Evolutionary conservation across 2,113 vertebrate species (phyloP).

Genomic region (Cacatua alba): DNA sequence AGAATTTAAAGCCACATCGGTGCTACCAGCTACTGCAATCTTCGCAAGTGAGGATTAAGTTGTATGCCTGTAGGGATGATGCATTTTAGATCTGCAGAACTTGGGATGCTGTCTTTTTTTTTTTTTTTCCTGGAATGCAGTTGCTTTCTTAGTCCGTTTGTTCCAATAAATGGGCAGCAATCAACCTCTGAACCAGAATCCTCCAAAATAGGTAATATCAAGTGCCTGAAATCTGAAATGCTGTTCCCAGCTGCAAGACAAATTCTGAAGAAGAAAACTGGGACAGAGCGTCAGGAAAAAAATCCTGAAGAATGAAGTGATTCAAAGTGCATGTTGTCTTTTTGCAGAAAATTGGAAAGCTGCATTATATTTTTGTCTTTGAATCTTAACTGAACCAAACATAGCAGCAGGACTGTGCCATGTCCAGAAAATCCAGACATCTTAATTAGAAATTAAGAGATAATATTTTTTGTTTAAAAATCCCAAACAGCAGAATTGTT

Average conservation of each 20-base stretch:
- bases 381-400: neutral
- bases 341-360: neutral
- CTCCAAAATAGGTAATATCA: neutral
- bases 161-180: conserved; percentile 49
- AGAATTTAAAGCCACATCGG: neutral
- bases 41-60: conserved; percentile 38
- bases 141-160: conserved; percentile 24
- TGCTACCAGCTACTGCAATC: neutral
- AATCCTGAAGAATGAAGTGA: neutral
- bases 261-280: neutral
- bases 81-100: conserved; percentile 51
- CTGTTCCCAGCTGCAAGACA: neutral
- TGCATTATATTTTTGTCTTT: neutral
- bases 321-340: neutral
- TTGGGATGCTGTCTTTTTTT: conserved; percentile 12
- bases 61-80: conserved; percentile 7
- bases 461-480: neutral
- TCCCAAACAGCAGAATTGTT: neutral
- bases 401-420: neutral
- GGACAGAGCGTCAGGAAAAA: neutral
- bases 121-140: conserved; percentile 30
- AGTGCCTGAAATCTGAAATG: conserved; percentile 19
- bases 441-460: neutral
- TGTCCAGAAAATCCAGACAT: neutral
- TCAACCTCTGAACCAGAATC: conserved; percentile 6